Evolutionary conservation across 2,797 vertebrate species (phyloP).

Genomic region (Bovichtus diacanthus): DNA sequence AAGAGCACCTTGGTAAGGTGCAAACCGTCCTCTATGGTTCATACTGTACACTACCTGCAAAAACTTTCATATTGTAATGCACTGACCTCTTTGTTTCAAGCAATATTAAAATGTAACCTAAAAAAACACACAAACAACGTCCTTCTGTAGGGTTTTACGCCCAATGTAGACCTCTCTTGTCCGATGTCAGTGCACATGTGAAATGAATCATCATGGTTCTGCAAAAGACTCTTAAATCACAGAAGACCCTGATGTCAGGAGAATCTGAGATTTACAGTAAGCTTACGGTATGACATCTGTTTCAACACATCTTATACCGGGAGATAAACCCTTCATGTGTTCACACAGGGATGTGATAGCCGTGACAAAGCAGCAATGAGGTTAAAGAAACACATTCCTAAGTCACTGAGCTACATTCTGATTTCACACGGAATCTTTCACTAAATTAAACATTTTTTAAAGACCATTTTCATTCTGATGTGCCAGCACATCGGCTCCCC

Average conservation of each 20-base stretch:
- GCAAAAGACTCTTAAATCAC: slow-evolving; percentile 11
- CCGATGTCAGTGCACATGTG: slow-evolving; percentile 22
- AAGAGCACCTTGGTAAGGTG: slow-evolving; percentile 25
- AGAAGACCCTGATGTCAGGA: slow-evolving; percentile 25
- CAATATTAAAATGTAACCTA: neutral
- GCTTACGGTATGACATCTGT: slow-evolving; percentile 46
- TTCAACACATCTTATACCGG: slow-evolving; percentile 40
- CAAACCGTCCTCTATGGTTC: slow-evolving; percentile 4
- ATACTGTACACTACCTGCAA: neutral
- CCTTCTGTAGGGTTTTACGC: neutral
- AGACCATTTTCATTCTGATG: neutral
- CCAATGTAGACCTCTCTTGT: neutral
- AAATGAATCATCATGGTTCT: slow-evolving; percentile 29
- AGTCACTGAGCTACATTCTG: neutral
- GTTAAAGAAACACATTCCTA: slow-evolving; percentile 41
- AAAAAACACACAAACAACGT: neutral
- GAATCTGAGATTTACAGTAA: slow-evolving; percentile 43
- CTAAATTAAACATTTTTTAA: neutral
- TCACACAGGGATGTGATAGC: slow-evolving; percentile 38
- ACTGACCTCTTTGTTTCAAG: neutral
- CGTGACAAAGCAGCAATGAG: slow-evolving; percentile 56
- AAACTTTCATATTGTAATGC: slow-evolving; percentile 2
- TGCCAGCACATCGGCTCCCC: neutral
- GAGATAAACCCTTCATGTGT: slow-evolving; percentile 40
- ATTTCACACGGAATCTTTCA: slow-evolving; percentile 19